Percentiles rank a stretch among this genome's conserved stretches.
These are phyloP conservation scores for Ephialtes manifestator DNA, from an alignment of 2,888 invertebrate species.

Conservation along the genomic window DNA sequence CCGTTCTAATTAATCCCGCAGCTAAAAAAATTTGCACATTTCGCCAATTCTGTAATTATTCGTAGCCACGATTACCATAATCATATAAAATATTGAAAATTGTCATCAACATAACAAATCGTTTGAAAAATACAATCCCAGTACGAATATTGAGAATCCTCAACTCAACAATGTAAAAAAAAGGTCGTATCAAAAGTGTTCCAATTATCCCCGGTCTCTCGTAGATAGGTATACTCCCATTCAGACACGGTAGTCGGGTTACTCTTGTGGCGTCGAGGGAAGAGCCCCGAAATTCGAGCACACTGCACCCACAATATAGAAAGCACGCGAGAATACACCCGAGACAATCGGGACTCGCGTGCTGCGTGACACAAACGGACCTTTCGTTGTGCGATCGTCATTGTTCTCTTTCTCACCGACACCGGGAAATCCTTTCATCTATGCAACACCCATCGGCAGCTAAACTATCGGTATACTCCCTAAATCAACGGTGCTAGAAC, in stretches of 20 bases:
- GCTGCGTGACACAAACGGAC: conserved; percentile 32
- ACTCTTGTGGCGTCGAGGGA: conserved; percentile 27
- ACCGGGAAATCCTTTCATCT: conserved; percentile 44
- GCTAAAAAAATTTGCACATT: too few species aligned
- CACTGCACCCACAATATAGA: conserved; percentile 9
- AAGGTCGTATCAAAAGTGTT: too few species aligned
- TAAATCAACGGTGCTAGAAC: background rate
- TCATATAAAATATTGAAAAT: too few species aligned
- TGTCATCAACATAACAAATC: too few species aligned
- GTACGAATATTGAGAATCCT: too few species aligned
- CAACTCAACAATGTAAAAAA: too few species aligned
- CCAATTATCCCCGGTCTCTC: too few species aligned
- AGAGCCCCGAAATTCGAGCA: conserved; percentile 52
- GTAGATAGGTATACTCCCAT: conserved; percentile 3
- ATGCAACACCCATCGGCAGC: background rate
- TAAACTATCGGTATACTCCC: background rate
- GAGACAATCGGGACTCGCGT: conserved; percentile 33
- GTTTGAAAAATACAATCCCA: too few species aligned
- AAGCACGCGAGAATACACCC: conserved; percentile 7
- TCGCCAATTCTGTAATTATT: too few species aligned
- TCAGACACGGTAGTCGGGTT: conserved; percentile 19
- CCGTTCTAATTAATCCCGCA: too few species aligned
- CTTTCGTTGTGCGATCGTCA: conserved; percentile 54
- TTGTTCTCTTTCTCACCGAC: conserved; percentile 45
- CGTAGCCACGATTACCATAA: too few species aligned